Percentiles rank a stretch among this genome's conserved stretches.
Conservation (phyloP, 2,888 invertebrate genomes). For the Patella depressa region DNA sequence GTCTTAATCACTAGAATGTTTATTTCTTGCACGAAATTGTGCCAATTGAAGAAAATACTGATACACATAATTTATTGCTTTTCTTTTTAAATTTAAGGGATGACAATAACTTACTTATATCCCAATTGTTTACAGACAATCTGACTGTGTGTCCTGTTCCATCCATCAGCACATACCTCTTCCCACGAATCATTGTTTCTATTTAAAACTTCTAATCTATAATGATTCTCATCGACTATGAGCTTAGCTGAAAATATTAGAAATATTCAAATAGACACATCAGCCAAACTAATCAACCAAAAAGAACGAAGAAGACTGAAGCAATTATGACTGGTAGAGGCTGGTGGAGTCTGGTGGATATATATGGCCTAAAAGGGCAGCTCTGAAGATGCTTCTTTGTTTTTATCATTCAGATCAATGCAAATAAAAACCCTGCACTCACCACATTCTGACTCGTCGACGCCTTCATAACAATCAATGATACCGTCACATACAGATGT, state of each 20-base stretch:
- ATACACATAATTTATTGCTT: too few relatives aligned
- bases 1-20: too few relatives aligned
- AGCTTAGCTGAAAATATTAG: not conserved
- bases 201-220: not conserved
- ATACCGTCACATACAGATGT: constrained; percentile 55
- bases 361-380: too few relatives aligned
- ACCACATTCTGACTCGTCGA: constrained; percentile 60
- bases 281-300: too few relatives aligned
- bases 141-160: constrained; percentile 44
- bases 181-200: constrained; percentile 46
- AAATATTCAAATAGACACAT: too few relatives aligned
- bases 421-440: constrained; percentile 20
- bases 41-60: too few relatives aligned
- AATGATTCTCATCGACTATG: not conserved
- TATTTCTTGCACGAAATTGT: too few relatives aligned
- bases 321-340: too few relatives aligned
- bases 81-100: too few relatives aligned
- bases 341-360: too few relatives aligned
- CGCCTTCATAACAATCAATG: constrained; percentile 52
- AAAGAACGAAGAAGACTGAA: too few relatives aligned
- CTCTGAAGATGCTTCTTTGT: not conserved
- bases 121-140: constrained; percentile 51
- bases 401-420: not conserved
- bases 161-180: constrained; percentile 51
- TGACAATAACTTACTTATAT: constrained; percentile 39